A percentile compares a stretch with the other conserved stretches of the same genome.
Conservation (phyloP, 2,113 vertebrate genomes). For the Albula goreensis region DNA sequence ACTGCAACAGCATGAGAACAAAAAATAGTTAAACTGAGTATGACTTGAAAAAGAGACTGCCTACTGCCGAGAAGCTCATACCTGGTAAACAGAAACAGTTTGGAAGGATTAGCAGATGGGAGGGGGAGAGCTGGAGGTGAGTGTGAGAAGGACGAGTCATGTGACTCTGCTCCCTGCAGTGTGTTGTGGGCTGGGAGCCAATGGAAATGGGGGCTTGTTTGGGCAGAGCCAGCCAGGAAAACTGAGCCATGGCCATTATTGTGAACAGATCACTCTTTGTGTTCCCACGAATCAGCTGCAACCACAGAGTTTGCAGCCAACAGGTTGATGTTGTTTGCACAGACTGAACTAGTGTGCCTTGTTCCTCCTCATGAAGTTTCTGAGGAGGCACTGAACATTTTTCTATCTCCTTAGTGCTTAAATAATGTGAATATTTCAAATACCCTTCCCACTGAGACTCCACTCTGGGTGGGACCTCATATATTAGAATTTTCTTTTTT, state of each 20-base stretch:
- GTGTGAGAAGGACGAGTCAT: background rate
- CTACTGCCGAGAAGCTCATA: background rate
- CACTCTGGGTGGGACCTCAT: background rate
- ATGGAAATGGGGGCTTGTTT: background rate
- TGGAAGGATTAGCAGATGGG: background rate
- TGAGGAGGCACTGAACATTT: background rate
- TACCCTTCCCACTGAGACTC: background rate
- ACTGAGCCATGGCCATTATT: background rate
- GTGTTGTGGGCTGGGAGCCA: background rate
- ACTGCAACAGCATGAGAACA: background rate
- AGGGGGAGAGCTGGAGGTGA: background rate
- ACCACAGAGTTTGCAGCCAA: background rate
- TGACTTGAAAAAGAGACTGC: background rate
- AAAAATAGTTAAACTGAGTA: background rate
- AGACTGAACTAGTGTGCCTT: background rate
- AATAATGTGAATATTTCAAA: background rate
- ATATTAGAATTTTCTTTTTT: background rate
- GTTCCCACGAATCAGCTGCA: conserved; percentile 6
- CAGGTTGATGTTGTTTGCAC: background rate
- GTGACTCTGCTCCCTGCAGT: background rate
- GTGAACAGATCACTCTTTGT: conserved; percentile 18
- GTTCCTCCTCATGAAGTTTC: background rate
- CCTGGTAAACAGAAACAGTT: background rate
- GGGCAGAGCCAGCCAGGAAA: background rate
- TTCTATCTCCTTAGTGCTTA: background rate